A percentile compares a stretch with the other conserved stretches of the same genome.
Evolutionary conservation across 2,888 invertebrate species (phyloP).

Genomic region (Amiota minor): DNA sequence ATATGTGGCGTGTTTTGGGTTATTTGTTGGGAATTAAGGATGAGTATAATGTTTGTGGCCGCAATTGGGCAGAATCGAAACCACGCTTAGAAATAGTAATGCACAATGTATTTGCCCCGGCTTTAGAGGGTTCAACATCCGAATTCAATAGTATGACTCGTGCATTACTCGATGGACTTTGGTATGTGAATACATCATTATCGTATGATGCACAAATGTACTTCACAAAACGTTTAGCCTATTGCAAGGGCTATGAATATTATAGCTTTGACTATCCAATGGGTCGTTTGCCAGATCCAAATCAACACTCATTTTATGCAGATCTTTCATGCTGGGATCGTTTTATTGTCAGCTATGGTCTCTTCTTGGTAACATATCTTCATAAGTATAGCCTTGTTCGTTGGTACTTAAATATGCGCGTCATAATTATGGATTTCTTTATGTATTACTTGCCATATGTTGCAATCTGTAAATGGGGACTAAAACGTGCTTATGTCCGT

Average conservation of each 20-base stretch:
- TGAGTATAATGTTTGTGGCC: conserved; percentile 82
- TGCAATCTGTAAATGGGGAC: conserved; percentile 80
- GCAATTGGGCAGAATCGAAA: conserved; percentile 78
- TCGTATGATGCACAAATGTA: conserved; percentile 77
- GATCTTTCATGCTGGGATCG: conserved; percentile 74
- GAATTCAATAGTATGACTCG: conserved; percentile 80
- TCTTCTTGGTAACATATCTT: conserved; percentile 69
- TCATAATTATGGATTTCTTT: conserved; percentile 77
- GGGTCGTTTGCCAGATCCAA: conserved; percentile 51
- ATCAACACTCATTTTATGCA: conserved; percentile 74
- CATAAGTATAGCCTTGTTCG: conserved; percentile 76
- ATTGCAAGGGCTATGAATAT: conserved; percentile 77
- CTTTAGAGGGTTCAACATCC: conserved; percentile 76
- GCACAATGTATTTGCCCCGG: conserved; percentile 78
- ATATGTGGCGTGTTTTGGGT: conserved; percentile 89
- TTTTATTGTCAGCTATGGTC: conserved; percentile 63
- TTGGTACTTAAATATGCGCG: conserved; percentile 78
- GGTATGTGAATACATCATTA: conserved; percentile 79
- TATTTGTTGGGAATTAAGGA: conserved; percentile 88
- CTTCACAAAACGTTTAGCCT: conserved; percentile 76
- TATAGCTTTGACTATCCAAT: conserved; percentile 67
- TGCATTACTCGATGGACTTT: conserved; percentile 80
- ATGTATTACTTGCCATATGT: conserved; percentile 81
- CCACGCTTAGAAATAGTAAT: conserved; percentile 75
- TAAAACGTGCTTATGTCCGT: conserved; percentile 77